Percentiles rank a stretch among this genome's conserved stretches.
Conservation (phyloP, 1,140 invertebrate genomes). For the Medauroidea extradentata region DNA sequence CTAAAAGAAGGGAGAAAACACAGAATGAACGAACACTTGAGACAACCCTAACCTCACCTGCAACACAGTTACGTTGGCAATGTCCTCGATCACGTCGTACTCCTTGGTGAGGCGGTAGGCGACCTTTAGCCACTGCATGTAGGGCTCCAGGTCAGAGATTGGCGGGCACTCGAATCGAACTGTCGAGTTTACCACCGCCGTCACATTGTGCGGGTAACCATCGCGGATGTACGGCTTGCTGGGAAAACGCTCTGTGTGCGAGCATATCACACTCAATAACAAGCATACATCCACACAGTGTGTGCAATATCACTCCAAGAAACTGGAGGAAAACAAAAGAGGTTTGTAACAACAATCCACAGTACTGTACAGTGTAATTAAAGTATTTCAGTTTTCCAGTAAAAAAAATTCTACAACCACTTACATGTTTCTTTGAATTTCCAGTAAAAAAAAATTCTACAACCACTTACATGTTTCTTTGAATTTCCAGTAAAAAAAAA, state of each 20-base stretch:
- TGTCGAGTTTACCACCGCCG: constrained; percentile 63
- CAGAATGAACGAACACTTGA: too few relatives aligned
- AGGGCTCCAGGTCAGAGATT: constrained; percentile 68
- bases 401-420: too few relatives aligned
- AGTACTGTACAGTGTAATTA: too few relatives aligned
- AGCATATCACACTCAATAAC: not conserved
- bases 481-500: too few relatives aligned
- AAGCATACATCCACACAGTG: too few relatives aligned
- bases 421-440: too few relatives aligned
- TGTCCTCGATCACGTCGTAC: constrained; percentile 44
- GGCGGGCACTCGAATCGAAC: constrained; percentile 68
- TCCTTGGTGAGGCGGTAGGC: constrained; percentile 40
- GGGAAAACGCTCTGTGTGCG: constrained; percentile 60
- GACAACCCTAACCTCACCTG: constrained; percentile 1
- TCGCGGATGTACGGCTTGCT: constrained; percentile 74
- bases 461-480: too few relatives aligned
- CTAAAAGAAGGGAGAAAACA: not conserved
- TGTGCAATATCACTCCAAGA: too few relatives aligned
- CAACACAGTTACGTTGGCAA: constrained; percentile 51
- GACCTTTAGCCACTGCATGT: constrained; percentile 65
- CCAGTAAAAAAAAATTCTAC: too few relatives aligned
- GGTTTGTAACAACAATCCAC: too few relatives aligned
- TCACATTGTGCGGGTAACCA: constrained; percentile 73
- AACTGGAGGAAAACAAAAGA: too few relatives aligned
- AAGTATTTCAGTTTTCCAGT: too few relatives aligned